Evolutionary conservation across 2,797 vertebrate genomes (phyloP), one percentile per base, ranked within the genome.

Genomic region (Microctenopoma steveboyesi): DNA sequence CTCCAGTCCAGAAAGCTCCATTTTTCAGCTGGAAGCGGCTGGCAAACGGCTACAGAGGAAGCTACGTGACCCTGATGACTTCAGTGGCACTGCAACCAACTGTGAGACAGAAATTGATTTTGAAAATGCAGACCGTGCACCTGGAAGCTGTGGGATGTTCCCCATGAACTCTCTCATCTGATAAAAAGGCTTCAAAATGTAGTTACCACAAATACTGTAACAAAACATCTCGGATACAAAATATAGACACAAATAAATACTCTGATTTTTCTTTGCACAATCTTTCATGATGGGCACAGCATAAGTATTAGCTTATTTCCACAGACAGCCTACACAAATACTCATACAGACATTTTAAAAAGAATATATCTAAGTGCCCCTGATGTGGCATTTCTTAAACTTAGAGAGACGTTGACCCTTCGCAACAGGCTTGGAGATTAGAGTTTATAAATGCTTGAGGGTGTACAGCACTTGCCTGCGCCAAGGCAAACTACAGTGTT

Each of bases 21-120:
- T 92, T 92, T 91, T 91, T 93, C 91, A 92, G 91, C 81, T 70
- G 72, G 72, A 80, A 80, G 84, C 74, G 63, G 80, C 86, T 87
- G 84, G 89, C 85, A 86, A 88, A 85, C 48, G 71, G 82, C 82
- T 89, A 63, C 7, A 67, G 85, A 89, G 86, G 87, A 85, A 85
- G 88, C 86, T 81, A 83, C 72, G 47, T 78, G 90, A 91, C 89
- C 91, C 91, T 79, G 86, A 83, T 90, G 87, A 89, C 88, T 91
- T 88, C 79, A 86, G 84, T 89, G 89, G 86, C 86, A 87, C 73
- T 9, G 73, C 72, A 77, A 89, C 83, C 84, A 74, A 87, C 82
- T 86, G 81, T 57, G 76, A 82, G 86, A 90, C 87, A 92, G 84
- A 88, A 91, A 89, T 88, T 87, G 86, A 89, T 89, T 88, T 87